Evolutionary conservation across 2,888 invertebrate species (phyloP), one percentile per base, ranked within the genome.

Genomic region (Lepetodrilus schrolli): DNA sequence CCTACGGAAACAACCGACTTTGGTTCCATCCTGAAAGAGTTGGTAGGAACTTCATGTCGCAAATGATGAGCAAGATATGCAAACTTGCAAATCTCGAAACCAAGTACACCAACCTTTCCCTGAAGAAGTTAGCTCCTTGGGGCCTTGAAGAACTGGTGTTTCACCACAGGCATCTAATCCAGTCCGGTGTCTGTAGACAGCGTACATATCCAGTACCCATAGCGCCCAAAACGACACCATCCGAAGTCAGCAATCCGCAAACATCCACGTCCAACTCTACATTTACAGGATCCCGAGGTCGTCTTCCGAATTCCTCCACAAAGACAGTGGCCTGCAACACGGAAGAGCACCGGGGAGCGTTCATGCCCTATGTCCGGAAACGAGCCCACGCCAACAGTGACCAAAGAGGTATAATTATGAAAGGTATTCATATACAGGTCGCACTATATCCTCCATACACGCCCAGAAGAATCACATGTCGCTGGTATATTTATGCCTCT

Each of bases 41-140:
- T 47, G 72, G 72, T 20, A 66, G 51, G 48, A 72, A 72, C 47
- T 72, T 65, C 26, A 68, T 30, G 21, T 68, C 47, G 4, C 38
- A 47, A 26, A 21, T 68, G 68, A 68, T 68, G 68, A 30, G 68
- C 1, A 68, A 47, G 43, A 68, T 68, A n/a, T 43, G 47, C 47
- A 68, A 68, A 47, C 43, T 68, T 2, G 68, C 68, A 10, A 21
- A 68, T 2, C 26, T 68, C 8, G 47, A 47, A 23, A 20, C n/a
- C 8, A 68, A 43, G 43, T 68, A 43, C 68, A 68, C 68, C 0
- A 68, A 68, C n/a, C n/a, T 38, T 13, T 38, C 47, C 2, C n/a
- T 68, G 47, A 68, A 68, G 68, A 68, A 68, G 20, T 30, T 68
- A 10, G 30, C 58, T 1, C 30, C 58, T 17, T 58, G 58, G 58